phyloP scores from a whole-genome alignment of 1,140 invertebrate species.

The Grapholita molesta region DNA sequence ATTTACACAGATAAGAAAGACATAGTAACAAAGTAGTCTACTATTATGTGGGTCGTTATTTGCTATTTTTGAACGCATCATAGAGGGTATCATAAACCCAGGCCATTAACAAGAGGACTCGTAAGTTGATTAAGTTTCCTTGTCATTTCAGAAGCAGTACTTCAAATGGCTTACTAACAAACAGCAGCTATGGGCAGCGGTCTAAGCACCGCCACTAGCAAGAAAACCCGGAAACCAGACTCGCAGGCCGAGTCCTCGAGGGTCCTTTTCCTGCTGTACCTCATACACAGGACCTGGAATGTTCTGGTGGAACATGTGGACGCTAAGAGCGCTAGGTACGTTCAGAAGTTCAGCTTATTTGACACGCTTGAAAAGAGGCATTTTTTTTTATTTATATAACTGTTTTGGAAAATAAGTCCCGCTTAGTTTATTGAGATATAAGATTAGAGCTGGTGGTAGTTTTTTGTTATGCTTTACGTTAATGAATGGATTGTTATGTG shows the following conservation, averaged over 20 bases:
- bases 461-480: too few relatives aligned
- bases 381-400: too few relatives aligned
- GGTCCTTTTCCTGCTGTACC: slow-evolving; percentile 82
- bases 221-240: slow-evolving; percentile 42
- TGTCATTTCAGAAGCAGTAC: neutral
- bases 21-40: too few relatives aligned
- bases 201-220: slow-evolving; percentile 50
- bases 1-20: too few relatives aligned
- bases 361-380: neutral
- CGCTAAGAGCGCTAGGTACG: slow-evolving; percentile 77
- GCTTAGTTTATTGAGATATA: too few relatives aligned
- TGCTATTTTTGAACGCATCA: too few relatives aligned
- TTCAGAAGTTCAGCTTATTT: neutral
- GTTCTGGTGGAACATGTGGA: slow-evolving; percentile 81
- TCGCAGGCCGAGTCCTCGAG: slow-evolving; percentile 76
- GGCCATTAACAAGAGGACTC: too few relatives aligned
- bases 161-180: slow-evolving; percentile 20
- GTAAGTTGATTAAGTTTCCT: neutral
- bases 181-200: slow-evolving; percentile 51
- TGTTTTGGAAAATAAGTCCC: too few relatives aligned
- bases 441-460: too few relatives aligned
- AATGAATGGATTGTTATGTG: too few relatives aligned
- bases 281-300: slow-evolving; percentile 85
- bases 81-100: too few relatives aligned
- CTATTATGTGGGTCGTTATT: too few relatives aligned